Evolutionary conservation across 1,140 invertebrate species (phyloP).

Genomic region (Ceratina australensis): DNA sequence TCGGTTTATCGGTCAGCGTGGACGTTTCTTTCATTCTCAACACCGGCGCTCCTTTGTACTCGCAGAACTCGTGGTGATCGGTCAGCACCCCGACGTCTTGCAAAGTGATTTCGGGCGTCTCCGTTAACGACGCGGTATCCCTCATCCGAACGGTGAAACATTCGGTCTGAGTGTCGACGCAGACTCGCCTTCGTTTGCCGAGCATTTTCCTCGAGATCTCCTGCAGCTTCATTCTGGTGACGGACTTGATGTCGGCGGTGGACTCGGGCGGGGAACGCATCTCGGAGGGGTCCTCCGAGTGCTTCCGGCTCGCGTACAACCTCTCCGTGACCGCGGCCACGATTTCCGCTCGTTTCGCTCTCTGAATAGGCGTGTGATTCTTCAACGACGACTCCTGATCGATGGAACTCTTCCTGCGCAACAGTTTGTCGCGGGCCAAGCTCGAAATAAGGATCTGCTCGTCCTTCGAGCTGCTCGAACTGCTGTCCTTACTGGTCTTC

Average conservation of each 20-base stretch:
- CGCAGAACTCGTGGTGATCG: conserved; percentile 68
- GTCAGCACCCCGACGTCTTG: conserved; percentile 69
- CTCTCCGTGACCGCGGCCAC: conserved; percentile 85
- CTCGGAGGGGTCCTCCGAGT: conserved; percentile 78
- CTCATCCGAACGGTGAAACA: conserved; percentile 79
- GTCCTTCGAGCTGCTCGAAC: conserved; percentile 71
- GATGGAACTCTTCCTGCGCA: conserved; percentile 60
- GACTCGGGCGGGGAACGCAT: conserved; percentile 67
- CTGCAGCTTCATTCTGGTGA: conserved; percentile 73
- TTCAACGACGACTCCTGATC: conserved; percentile 58
- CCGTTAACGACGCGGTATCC: conserved; percentile 79
- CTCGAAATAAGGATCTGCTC: conserved; percentile 61
- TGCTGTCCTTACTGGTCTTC: conserved; percentile 72
- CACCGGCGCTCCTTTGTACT: conserved; percentile 43
- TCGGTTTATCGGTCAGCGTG: conserved; percentile 68
- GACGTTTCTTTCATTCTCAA: conserved; percentile 72
- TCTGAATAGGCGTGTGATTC: conserved; percentile 65
- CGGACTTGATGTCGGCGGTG: conserved; percentile 62
- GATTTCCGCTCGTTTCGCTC: conserved; percentile 81
- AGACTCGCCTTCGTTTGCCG: conserved; percentile 79
- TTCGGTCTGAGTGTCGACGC: conserved; percentile 83
- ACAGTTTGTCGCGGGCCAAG: conserved; percentile 45
- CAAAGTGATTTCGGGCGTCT: conserved; percentile 55
- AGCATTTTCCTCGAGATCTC: conserved; percentile 77
- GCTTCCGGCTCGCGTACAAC: conserved; percentile 83